phyloP scores from a whole-genome alignment of 2,113 vertebrate species.

The Rattus norvegicus region GRCr8 NC_086021.1:100395501-100396000 shows the following conservation, averaged over 20 bases:
- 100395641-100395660: neutral
- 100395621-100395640: neutral
- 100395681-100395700: neutral
- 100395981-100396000: slow-evolving; percentile 93
- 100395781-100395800: neutral
- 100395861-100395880: neutral
- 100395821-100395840: neutral
- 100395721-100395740: no score
- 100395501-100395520: neutral
- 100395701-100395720: neutral
- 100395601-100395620: neutral
- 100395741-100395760: neutral
- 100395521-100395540: neutral
- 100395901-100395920: slow-evolving; percentile 94
- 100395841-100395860: neutral
- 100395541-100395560: neutral
- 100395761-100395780: neutral
- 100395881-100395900: rapidly evolving
- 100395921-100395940: slow-evolving; percentile 95
- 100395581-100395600: neutral
- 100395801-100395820: neutral
- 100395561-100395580: neutral
- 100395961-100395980: slow-evolving; percentile 90
- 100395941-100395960: slow-evolving; percentile 94
- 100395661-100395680: neutral